Conservation (phyloP, 2,113 vertebrate genomes). For the Nesoenas mayeri region DNA sequence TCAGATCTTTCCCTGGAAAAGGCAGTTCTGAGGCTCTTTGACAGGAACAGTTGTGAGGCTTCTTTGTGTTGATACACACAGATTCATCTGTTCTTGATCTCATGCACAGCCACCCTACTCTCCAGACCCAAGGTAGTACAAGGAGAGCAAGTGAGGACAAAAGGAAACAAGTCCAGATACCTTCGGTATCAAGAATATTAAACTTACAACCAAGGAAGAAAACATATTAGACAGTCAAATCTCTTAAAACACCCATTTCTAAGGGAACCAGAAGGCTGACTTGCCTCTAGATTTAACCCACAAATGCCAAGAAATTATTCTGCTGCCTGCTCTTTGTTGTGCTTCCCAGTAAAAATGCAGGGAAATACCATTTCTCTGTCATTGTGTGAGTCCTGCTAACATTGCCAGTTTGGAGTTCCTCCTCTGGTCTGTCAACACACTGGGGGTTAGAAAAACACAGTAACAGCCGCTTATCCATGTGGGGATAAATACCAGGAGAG, state of each 20-base stretch:
- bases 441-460: background rate
- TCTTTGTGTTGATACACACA: background rate
- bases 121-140: background rate
- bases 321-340: background rate
- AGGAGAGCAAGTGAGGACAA: background rate
- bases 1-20: background rate
- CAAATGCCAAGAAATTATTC: background rate
- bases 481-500: background rate
- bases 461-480: background rate
- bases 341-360: background rate
- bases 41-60: background rate
- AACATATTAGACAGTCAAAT: rapidly evolving
- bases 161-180: background rate
- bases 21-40: background rate
- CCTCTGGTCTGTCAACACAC: background rate
- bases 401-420: background rate
- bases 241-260: background rate
- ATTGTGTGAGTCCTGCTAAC: background rate
- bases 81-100: background rate
- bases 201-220: background rate
- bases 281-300: background rate
- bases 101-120: background rate
- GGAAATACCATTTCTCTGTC: background rate
- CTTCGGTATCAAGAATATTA: background rate
- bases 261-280: background rate